Evolutionary conservation across 2,797 vertebrate species (phyloP).

Genomic region (Mallotus villosus): DNA sequence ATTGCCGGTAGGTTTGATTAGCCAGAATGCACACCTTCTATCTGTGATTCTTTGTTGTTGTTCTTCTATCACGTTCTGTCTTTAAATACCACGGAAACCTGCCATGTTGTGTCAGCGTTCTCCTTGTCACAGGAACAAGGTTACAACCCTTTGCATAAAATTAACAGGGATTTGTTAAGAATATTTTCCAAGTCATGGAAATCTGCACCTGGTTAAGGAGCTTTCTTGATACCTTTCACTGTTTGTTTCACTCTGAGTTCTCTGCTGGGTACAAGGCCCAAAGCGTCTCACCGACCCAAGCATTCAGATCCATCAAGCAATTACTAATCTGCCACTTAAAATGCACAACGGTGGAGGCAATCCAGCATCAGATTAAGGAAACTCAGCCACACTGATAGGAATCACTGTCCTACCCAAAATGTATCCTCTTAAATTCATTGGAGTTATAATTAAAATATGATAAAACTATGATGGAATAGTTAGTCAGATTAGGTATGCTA

Average conservation of each 20-base stretch:
- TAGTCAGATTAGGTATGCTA: slow-evolving; percentile 44
- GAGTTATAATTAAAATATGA: slow-evolving; percentile 47
- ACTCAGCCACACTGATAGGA: slow-evolving; percentile 24
- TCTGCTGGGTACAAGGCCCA: not conserved
- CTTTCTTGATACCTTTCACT: not conserved
- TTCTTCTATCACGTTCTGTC: too few species aligned
- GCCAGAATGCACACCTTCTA: too few species aligned
- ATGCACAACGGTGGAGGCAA: slow-evolving; percentile 21
- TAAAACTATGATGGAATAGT: slow-evolving; percentile 37
- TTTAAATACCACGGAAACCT: too few species aligned
- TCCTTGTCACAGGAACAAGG: too few species aligned
- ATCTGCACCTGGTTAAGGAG: not conserved
- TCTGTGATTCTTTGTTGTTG: too few species aligned
- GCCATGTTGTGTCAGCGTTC: too few species aligned
- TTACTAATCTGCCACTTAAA: slow-evolving; percentile 24
- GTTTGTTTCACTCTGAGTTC: not conserved
- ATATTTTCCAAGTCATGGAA: slow-evolving; percentile 2
- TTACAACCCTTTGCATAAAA: slow-evolving; percentile 20
- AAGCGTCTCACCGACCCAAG: not conserved
- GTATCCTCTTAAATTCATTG: slow-evolving; percentile 23
- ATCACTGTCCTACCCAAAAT: slow-evolving; percentile 30
- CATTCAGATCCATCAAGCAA: slow-evolving; percentile 10
- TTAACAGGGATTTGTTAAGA: slow-evolving; percentile 11
- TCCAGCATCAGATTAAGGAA: slow-evolving; percentile 16
- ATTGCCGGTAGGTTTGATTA: too few species aligned